These are phyloP conservation scores for Ennomos quercinarius DNA, from an alignment of 2,888 invertebrate genomes.

Conservation along the genomic window DNA sequence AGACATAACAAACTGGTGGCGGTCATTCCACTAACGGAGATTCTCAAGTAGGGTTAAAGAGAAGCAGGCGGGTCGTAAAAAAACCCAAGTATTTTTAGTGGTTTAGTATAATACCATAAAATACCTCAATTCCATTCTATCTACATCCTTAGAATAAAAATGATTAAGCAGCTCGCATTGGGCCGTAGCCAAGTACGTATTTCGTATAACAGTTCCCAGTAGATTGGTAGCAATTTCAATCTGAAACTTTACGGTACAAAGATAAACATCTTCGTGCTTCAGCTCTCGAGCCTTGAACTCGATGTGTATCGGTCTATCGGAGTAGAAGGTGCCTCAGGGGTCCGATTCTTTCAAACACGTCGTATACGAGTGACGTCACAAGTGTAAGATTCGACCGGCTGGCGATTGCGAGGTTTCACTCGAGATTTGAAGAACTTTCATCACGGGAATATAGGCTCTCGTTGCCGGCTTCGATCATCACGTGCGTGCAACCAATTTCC, in stretches of 20 bases:
- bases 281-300: slow-evolving; percentile 26
- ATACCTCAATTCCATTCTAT: slow-evolving; percentile 1
- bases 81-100: too few relatives aligned
- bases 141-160: neutral
- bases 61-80: too few relatives aligned
- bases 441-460: too few relatives aligned
- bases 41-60: too few relatives aligned
- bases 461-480: neutral
- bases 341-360: too few relatives aligned
- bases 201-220: neutral
- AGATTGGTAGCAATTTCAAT: slow-evolving; percentile 11
- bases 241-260: slow-evolving; percentile 8
- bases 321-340: neutral
- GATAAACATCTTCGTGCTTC: slow-evolving; percentile 28
- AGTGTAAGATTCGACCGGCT: too few relatives aligned
- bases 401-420: too few relatives aligned
- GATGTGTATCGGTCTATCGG: neutral
- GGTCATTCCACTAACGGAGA: too few relatives aligned
- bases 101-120: too few relatives aligned
- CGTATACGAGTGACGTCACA: too few relatives aligned
- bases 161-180: slow-evolving; percentile 9
- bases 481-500: slow-evolving; percentile 7
- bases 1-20: too few relatives aligned
- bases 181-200: slow-evolving; percentile 9
- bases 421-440: too few relatives aligned